Evolutionary conservation across 1,140 invertebrate genomes (phyloP), one percentile per base, ranked within the genome.

Genomic region (Branchinecta lynchi): DNA sequence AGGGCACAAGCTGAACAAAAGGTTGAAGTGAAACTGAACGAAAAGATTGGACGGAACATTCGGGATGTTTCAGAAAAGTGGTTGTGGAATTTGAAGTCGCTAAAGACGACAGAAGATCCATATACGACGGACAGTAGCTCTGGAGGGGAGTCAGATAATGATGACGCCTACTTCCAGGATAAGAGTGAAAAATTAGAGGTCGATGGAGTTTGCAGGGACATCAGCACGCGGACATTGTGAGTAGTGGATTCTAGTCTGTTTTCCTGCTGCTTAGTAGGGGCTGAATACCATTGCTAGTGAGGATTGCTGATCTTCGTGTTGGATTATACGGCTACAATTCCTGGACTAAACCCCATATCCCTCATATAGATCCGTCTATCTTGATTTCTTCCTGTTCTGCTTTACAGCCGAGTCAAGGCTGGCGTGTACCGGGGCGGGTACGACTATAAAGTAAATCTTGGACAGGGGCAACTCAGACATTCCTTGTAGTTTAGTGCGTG

Each of bases 71-170:
- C 51, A 2, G 51, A 60, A 60, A 12, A 20, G 17, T 60, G 51
- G 51, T 6, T 60, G 51, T 60, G 51, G 51, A 60, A 60, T 20
- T 60, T 60, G 51, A 60, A 60, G 51, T 60, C 51, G 17, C 51
- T 60, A 15, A 60, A 60, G 17, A 20, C 51, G 17, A 60, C 51
- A 2, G 79, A 93, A 66, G 93, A 96, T 79, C 93, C 92, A 17
- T 93, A 96, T 81, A 92, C 89, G 15, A 96, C 93, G 15, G 90
- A 87, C 17, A 93, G 90, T 68, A 94, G 91, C 75, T 95, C 92
- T 45, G 93, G 92, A 60, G 91, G 90, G 44, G 93, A 96, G 78
- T 94, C 90, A 74, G 90, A 89, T 80, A 92, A 96, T 80, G 93
- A 96, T 79, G 84, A 60, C 17, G 51, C 12, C 17, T 20, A 60